Percentiles rank a stretch among this genome's conserved stretches.
These are phyloP conservation scores for Sander lucioperca DNA, from an alignment of 2,113 vertebrate genomes.

Conservation along the genomic window DNA sequence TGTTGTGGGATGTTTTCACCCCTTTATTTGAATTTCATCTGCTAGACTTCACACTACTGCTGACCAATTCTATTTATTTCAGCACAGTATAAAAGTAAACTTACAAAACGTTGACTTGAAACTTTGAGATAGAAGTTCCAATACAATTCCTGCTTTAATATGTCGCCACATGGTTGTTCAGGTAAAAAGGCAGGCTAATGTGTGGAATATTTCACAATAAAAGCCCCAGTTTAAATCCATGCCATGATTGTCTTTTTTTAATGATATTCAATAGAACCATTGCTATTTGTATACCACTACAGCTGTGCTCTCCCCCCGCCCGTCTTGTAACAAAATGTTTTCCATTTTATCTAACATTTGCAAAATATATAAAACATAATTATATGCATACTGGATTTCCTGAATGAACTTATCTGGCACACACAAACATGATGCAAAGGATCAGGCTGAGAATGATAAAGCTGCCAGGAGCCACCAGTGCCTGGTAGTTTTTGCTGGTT, in stretches of 20 bases:
- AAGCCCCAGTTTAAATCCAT: background rate
- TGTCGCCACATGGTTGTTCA: too few relatives aligned
- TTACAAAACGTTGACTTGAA: too few relatives aligned
- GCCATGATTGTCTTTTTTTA: background rate
- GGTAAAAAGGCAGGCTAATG: background rate
- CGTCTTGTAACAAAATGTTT: background rate
- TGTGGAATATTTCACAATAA: background rate
- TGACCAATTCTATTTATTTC: background rate
- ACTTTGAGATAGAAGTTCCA: background rate
- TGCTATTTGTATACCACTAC: background rate
- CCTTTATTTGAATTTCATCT: too few relatives aligned
- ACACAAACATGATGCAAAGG: constrained; percentile 9
- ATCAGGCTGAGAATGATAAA: constrained; percentile 32
- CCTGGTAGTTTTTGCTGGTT: background rate
- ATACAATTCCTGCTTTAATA: background rate
- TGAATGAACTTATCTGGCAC: constrained; percentile 24
- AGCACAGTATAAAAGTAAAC: background rate
- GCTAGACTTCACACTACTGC: too few relatives aligned
- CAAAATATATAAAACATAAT: constrained; percentile 5
- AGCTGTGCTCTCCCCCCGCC: background rate
- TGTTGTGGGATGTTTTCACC: too few relatives aligned
- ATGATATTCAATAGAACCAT: background rate
- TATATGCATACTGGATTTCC: constrained; percentile 19
- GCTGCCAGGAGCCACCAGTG: constrained; percentile 17
- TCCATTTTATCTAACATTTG: background rate